Conservation (phyloP, 37 sponge, comb jelly and placozoan species). For the Aphrocallistes beatrix region DNA sequence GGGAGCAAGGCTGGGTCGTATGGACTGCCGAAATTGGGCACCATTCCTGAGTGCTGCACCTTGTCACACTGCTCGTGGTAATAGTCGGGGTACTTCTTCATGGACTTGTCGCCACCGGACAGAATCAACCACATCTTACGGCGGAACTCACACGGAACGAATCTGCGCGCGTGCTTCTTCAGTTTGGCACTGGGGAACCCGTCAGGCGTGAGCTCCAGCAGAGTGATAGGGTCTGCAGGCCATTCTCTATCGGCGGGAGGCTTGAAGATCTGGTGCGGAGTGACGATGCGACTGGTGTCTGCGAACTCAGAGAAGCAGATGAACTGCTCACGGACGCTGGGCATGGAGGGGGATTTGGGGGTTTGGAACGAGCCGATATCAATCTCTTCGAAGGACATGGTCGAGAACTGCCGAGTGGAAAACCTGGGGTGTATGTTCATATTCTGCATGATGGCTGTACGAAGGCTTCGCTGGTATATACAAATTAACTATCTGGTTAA, state of each 20-base stretch:
- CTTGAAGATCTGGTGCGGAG: not conserved
- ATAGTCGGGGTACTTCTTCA: not conserved
- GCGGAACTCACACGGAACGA: not conserved
- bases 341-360: not conserved
- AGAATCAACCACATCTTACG: constrained; percentile 1
- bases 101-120: not conserved
- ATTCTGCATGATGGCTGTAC: not conserved
- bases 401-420: not conserved
- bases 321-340: not conserved
- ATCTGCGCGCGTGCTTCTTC: constrained; percentile 1
- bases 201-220: not conserved
- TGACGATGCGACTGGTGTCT: not conserved
- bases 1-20: not conserved
- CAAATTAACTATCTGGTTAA: too few species aligned
- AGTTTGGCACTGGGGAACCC: not conserved
- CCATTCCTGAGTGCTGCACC: not conserved
- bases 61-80: not conserved
- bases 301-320: not conserved
- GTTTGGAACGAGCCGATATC: not conserved
- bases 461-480: too few species aligned
- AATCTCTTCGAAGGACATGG: not conserved
- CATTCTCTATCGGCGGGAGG: not conserved
- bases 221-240: not conserved
- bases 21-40: not conserved
- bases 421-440: constrained; percentile 3